A percentile compares a stretch with the other conserved stretches of the same genome.
phyloP scores from a whole-genome alignment of 2,888 invertebrate genomes.

The Clusia tigrina region DNA sequence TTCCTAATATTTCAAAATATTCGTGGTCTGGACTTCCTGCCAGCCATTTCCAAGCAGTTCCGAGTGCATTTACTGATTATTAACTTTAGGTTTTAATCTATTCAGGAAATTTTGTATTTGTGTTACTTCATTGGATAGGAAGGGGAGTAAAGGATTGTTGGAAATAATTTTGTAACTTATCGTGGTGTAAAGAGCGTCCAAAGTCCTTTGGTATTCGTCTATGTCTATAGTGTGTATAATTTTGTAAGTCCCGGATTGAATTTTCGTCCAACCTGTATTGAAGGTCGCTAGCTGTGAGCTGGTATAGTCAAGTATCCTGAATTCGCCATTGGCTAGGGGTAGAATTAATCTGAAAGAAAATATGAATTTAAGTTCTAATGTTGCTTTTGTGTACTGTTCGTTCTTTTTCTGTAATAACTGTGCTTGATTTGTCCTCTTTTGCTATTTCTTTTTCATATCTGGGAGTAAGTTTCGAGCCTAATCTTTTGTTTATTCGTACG shows the following conservation, averaged over 20 bases:
- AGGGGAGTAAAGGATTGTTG: conserved; percentile 10
- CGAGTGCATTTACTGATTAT: conserved; percentile 2
- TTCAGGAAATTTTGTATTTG: background rate
- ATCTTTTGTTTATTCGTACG: too few relatives aligned
- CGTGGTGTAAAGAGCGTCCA: conserved; percentile 1
- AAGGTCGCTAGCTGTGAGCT: conserved; percentile 11
- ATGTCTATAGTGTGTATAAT: conserved; percentile 9
- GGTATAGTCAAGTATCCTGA: too few relatives aligned
- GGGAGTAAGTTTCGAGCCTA: too few relatives aligned
- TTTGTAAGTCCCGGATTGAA: conserved; percentile 2
- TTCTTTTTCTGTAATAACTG: too few relatives aligned
- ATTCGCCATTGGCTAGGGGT: too few relatives aligned
- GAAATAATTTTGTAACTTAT: conserved; percentile 1
- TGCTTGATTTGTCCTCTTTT: too few relatives aligned
- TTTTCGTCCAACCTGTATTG: conserved; percentile 5
- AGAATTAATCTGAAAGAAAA: too few relatives aligned
- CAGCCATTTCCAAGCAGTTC: conserved; percentile 5
- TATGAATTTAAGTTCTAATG: too few relatives aligned
- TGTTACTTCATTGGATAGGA: background rate
- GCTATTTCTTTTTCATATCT: too few relatives aligned
- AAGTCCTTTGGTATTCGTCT: conserved; percentile 15
- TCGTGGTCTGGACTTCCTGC: background rate
- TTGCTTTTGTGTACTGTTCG: too few relatives aligned
- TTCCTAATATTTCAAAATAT: background rate
- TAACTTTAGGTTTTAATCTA: conserved; percentile 4